A percentile compares a stretch with the other conserved stretches of the same genome.
phyloP scores from a whole-genome alignment of 2,113 vertebrate species.

The Artemisiospiza belli region DNA sequence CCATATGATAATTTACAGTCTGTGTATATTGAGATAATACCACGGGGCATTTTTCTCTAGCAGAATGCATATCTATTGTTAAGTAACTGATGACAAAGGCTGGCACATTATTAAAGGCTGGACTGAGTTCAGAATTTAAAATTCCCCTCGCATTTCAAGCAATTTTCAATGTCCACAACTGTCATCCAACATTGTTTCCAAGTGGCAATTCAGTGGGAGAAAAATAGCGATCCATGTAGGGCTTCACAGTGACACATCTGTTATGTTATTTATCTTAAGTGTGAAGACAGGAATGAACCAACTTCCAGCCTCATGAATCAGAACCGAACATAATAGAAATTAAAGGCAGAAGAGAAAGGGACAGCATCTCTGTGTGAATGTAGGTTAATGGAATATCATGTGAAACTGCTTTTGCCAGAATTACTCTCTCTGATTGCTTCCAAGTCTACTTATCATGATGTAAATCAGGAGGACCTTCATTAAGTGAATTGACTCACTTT shows the following conservation, averaged over 20 bases:
- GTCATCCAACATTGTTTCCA: slow-evolving; percentile 59
- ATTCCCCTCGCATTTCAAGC: not conserved
- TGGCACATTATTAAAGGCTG: slow-evolving; percentile 43
- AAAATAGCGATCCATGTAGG: slow-evolving; percentile 42
- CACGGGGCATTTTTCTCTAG: not conserved
- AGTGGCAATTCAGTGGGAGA: slow-evolving; percentile 44
- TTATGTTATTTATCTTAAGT: slow-evolving; percentile 34
- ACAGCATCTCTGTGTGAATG: not conserved
- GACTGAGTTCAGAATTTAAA: slow-evolving; percentile 28
- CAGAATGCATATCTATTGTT: slow-evolving; percentile 14
- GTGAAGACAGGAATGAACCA: not conserved
- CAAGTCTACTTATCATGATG: not conserved
- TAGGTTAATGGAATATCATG: not conserved
- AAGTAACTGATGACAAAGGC: slow-evolving; percentile 48
- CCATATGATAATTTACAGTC: not conserved
- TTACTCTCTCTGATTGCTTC: not conserved
- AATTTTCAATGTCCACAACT: slow-evolving; percentile 47
- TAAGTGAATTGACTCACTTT: not conserved
- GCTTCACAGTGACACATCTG: slow-evolving; percentile 24
- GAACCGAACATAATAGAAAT: not conserved
- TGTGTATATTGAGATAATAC: not conserved
- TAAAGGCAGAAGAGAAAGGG: not conserved
- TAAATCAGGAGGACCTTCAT: slow-evolving; percentile 10
- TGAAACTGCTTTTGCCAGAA: not conserved
- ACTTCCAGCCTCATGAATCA: slow-evolving; percentile 22